These are phyloP conservation scores for Cisticola juncidis DNA, from an alignment of 2,113 vertebrate species.

Conservation along the genomic window DNA sequence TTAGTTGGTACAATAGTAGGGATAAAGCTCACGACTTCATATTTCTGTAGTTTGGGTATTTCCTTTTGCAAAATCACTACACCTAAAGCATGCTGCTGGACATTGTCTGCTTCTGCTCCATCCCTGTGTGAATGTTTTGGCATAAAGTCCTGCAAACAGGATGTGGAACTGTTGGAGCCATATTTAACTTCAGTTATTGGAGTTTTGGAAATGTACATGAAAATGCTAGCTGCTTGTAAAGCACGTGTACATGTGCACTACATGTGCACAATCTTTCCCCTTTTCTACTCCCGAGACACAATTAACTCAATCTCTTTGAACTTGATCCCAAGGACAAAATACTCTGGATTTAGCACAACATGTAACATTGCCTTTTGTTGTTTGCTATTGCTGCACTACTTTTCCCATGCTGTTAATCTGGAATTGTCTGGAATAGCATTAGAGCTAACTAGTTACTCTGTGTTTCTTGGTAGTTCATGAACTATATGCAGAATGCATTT, in stretches of 20 bases:
- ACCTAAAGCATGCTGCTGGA: background rate
- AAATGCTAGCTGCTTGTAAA: background rate
- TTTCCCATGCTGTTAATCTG: background rate
- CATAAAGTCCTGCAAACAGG: background rate
- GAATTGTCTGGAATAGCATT: background rate
- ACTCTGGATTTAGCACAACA: background rate
- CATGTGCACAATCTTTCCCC: background rate
- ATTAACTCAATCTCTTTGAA: background rate
- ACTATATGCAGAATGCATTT: background rate
- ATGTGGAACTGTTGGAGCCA: background rate
- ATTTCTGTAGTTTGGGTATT: background rate
- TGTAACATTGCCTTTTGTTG: background rate
- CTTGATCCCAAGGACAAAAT: background rate
- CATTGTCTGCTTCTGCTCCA: background rate
- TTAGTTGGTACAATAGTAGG: background rate
- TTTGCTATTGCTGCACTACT: background rate
- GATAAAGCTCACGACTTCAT: background rate
- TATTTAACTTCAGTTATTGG: background rate
- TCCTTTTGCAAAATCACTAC: background rate
- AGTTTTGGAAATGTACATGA: background rate
- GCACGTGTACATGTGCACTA: fast-evolving
- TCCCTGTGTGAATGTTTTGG: background rate
- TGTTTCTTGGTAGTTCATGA: background rate
- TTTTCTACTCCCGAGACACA: background rate
- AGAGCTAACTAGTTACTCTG: background rate